Conservation (phyloP, 2,888 invertebrate genomes). For the Proisotoma minuta region DNA sequence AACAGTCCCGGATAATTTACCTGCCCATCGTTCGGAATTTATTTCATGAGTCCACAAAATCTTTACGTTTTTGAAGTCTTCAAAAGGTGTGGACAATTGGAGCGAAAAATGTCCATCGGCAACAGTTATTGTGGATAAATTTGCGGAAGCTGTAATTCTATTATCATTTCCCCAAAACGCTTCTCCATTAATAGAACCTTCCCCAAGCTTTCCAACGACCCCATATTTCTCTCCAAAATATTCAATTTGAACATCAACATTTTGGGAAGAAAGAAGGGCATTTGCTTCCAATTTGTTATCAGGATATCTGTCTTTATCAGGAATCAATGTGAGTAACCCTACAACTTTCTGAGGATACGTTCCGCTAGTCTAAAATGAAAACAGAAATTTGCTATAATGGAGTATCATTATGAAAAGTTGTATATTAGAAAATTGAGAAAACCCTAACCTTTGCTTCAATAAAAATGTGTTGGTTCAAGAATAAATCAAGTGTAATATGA, state of each 20-base stretch:
- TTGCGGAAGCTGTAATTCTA: constrained; percentile 20
- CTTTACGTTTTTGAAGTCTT: constrained; percentile 23
- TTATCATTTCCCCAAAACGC: constrained; percentile 26
- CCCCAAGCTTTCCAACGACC: constrained; percentile 29
- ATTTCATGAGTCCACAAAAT: constrained; percentile 6
- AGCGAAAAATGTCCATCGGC: constrained; percentile 15
- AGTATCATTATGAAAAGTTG: not conserved
- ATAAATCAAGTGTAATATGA: constrained; percentile 43
- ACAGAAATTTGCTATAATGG: not conserved
- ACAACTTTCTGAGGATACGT: constrained; percentile 29
- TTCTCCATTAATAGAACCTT: constrained; percentile 21
- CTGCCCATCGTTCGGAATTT: not conserved
- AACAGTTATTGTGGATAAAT: constrained; percentile 17
- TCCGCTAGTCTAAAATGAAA: constrained; percentile 33
- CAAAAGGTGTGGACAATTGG: constrained; percentile 35
- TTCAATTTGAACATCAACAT: constrained; percentile 21
- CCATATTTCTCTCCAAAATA: constrained; percentile 39
- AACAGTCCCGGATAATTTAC: not conserved
- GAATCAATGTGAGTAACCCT: constrained; percentile 27
- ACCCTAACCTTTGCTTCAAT: constrained; percentile 46
- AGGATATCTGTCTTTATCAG: constrained; percentile 46
- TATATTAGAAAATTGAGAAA: not conserved
- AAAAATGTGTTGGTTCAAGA: constrained; percentile 44
- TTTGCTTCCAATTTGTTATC: constrained; percentile 37
- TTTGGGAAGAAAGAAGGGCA: constrained; percentile 25